A percentile compares a stretch with the other conserved stretches of the same genome.
phyloP scores from a whole-genome alignment of 2,888 invertebrate species.

The Chouioia cunea region DNA sequence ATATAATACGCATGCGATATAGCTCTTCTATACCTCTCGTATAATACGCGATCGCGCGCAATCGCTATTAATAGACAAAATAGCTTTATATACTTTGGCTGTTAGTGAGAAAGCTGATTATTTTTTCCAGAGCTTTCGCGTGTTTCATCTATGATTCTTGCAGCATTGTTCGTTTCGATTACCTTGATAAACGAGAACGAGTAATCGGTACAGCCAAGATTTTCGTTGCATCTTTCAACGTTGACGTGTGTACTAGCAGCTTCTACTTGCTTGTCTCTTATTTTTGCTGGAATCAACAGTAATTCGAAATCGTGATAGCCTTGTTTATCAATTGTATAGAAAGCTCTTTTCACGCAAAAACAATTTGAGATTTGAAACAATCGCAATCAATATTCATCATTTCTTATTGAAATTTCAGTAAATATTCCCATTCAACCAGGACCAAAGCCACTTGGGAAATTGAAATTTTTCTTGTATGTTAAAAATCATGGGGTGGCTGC shows the following conservation, averaged over 20 bases:
- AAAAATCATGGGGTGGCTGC: slow-evolving; percentile 77
- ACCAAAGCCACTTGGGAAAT: slow-evolving; percentile 75
- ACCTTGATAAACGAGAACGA: too few species aligned
- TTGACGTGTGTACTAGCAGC: background rate
- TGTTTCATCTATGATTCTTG: background rate
- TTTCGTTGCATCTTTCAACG: too few species aligned
- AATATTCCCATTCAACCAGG: slow-evolving; percentile 67
- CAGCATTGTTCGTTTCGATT: too few species aligned
- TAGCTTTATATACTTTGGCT: too few species aligned
- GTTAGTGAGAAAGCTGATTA: too few species aligned
- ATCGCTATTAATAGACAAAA: slow-evolving; percentile 42
- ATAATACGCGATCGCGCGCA: slow-evolving; percentile 5
- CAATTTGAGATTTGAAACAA: background rate
- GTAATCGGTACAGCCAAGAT: too few species aligned
- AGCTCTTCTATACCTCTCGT: background rate
- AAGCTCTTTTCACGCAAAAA: too few species aligned
- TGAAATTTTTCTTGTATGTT: slow-evolving; percentile 82
- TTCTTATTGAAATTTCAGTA: slow-evolving; percentile 53
- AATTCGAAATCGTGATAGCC: too few species aligned
- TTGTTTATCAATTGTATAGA: too few species aligned
- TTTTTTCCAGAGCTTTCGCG: background rate
- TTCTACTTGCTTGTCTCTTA: slow-evolving; percentile 12
- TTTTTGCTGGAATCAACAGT: background rate
- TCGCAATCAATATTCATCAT: background rate
- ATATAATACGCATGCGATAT: too few species aligned